Evolutionary conservation across 37 sponge, comb jelly and placozoan species (phyloP).

Genomic region (Spongilla lacustris): DNA sequence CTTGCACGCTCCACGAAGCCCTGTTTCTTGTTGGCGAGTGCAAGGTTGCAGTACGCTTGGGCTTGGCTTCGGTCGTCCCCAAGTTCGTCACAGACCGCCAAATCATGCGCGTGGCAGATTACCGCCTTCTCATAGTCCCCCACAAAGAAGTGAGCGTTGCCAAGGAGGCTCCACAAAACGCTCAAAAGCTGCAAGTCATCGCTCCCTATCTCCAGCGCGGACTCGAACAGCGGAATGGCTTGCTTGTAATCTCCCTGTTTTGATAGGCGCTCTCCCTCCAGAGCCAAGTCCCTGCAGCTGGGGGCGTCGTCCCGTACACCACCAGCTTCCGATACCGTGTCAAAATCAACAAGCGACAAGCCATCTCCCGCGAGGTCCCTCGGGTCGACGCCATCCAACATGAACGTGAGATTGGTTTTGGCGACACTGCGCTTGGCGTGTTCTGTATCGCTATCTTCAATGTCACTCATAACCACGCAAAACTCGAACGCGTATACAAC

Average conservation of each 20-base stretch:
- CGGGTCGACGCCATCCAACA: constrained; percentile 61
- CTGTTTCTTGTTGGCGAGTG: constrained; percentile 71
- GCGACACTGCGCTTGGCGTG: constrained; percentile 51
- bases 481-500: background rate
- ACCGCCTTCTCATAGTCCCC: constrained; percentile 77
- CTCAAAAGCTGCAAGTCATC: constrained; percentile 81
- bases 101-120: constrained; percentile 79
- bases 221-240: constrained; percentile 83
- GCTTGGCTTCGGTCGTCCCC: constrained; percentile 78
- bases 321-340: constrained; percentile 26
- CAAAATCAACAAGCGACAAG: constrained; percentile 28
- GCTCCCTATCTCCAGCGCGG: constrained; percentile 69
- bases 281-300: constrained; percentile 76
- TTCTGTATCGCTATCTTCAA: constrained; percentile 47
- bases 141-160: constrained; percentile 78
- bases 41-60: constrained; percentile 89
- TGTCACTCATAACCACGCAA: constrained; percentile 39
- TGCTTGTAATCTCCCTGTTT: constrained; percentile 72
- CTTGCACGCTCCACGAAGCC: constrained; percentile 73
- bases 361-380: constrained; percentile 60
- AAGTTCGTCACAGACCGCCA: constrained; percentile 73
- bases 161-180: constrained; percentile 88
- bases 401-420: constrained; percentile 55
- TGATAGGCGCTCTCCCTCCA: constrained; percentile 81
- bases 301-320: constrained; percentile 65